Evolutionary conservation across 2,113 vertebrate species (phyloP).

Genomic region (Dipodomys ordii): DNA sequence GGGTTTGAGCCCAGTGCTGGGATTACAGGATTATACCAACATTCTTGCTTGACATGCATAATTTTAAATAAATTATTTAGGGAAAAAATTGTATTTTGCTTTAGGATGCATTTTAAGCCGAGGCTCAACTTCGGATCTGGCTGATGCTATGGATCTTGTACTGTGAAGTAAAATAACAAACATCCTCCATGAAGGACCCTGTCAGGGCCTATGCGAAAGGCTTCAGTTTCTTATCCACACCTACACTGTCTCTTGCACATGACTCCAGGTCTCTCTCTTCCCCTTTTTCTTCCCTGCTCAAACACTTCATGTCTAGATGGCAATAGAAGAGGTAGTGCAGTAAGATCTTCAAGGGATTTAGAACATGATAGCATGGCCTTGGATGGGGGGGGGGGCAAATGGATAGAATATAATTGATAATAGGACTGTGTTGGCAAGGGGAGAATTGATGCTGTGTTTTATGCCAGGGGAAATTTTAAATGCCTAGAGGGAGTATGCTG

Average conservation of each 20-base stretch:
- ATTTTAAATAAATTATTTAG: conserved; percentile 31
- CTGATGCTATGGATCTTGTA: neutral
- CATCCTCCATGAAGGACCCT: neutral
- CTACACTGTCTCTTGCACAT: neutral
- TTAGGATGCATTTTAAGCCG: neutral
- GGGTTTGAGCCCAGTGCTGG: too few relatives aligned
- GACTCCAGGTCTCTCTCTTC: neutral
- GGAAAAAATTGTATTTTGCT: neutral
- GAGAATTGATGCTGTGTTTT: neutral
- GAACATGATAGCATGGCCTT: neutral
- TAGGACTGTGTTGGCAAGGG: neutral
- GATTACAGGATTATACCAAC: too few relatives aligned
- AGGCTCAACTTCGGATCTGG: neutral
- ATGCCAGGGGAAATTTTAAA: neutral
- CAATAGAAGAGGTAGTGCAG: neutral
- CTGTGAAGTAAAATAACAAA: neutral
- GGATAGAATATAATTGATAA: neutral
- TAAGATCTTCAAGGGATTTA: neutral
- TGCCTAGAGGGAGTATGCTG: neutral
- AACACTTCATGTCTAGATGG: neutral
- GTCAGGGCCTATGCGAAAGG: neutral
- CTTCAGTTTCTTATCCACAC: neutral
- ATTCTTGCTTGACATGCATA: neutral
- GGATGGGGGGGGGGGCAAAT: neutral
- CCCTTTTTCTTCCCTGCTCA: neutral